A percentile compares a stretch with the other conserved stretches of the same genome.
Evolutionary conservation across 2,113 vertebrate species (phyloP).

Genomic region (Brachyhypopomus occidentalis): DNA sequence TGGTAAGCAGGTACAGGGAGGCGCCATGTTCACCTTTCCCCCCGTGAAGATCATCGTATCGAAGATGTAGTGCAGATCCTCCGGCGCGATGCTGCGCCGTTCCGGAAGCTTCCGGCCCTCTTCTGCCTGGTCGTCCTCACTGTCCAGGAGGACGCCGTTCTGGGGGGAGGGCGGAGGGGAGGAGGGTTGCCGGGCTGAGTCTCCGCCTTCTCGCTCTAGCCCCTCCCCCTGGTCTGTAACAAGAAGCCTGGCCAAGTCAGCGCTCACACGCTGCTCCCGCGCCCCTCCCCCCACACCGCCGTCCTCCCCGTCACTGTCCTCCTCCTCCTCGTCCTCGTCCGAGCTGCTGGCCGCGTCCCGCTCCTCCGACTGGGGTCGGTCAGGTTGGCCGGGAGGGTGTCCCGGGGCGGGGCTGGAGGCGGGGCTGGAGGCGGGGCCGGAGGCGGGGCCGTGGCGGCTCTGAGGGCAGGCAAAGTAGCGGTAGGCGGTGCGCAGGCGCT

Average conservation of each 20-base stretch:
- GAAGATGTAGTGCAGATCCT: slow-evolving; percentile 90
- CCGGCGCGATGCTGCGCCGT: slow-evolving; percentile 65
- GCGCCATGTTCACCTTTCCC: slow-evolving; percentile 90
- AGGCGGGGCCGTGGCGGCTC: slow-evolving; percentile 74
- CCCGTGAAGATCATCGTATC: slow-evolving; percentile 96
- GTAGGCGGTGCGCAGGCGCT: slow-evolving; percentile 93
- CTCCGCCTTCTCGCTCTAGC: slow-evolving; percentile 7
- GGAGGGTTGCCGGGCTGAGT: neutral
- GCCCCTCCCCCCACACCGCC: slow-evolving; percentile 2
- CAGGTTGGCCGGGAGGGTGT: slow-evolving; percentile 51
- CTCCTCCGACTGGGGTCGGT: slow-evolving; percentile 17
- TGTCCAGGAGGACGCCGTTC: slow-evolving; percentile 72
- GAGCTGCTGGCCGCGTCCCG: slow-evolving; percentile 5
- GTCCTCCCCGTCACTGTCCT: slow-evolving; percentile 16
- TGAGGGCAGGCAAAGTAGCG: slow-evolving; percentile 96
- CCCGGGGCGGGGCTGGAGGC: neutral
- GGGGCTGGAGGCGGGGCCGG: neutral
- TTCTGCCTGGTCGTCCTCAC: slow-evolving; percentile 60
- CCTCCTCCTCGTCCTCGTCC: slow-evolving; percentile 27
- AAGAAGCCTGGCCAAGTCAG: slow-evolving; percentile 9
- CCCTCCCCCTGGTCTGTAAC: slow-evolving; percentile 32
- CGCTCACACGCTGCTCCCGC: slow-evolving; percentile 26
- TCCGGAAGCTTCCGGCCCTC: slow-evolving; percentile 70
- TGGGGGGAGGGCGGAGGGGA: slow-evolving; percentile 65
- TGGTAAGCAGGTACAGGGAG: no score